Conservation (phyloP, 2,113 vertebrate species). For the Hypomesus transpacificus region DNA sequence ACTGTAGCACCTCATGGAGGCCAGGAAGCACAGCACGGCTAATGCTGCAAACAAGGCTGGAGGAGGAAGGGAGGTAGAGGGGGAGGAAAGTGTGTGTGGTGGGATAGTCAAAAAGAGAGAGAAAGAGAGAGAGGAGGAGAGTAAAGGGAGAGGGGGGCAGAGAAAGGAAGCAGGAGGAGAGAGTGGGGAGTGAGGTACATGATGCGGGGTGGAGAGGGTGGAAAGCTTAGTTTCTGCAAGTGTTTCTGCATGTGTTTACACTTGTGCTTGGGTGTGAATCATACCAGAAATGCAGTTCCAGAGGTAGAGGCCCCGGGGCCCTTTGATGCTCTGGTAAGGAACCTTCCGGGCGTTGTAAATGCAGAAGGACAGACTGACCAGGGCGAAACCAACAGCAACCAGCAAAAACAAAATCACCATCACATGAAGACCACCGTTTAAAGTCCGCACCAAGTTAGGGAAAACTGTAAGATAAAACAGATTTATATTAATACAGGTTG, state of each 20-base stretch:
- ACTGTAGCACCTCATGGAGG: slow-evolving; percentile 77
- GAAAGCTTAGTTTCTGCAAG: slow-evolving; percentile 24
- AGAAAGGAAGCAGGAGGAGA: background rate
- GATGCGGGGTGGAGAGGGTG: slow-evolving; percentile 4
- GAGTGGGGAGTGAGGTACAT: background rate
- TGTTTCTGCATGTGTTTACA: slow-evolving; percentile 23
- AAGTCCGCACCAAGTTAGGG: slow-evolving; percentile 82
- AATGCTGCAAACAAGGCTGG: slow-evolving; percentile 80
- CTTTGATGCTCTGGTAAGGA: slow-evolving; percentile 91
- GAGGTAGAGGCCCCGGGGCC: slow-evolving; percentile 88
- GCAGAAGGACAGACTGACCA: slow-evolving; percentile 90
- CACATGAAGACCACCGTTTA: slow-evolving; percentile 85
- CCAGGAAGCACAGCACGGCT: slow-evolving; percentile 82
- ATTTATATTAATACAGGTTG: background rate
- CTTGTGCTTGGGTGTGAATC: slow-evolving; percentile 19
- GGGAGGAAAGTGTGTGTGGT: background rate
- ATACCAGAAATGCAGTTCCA: slow-evolving; percentile 82
- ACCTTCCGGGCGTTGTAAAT: slow-evolving; percentile 89
- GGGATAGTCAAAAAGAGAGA: background rate
- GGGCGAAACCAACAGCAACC: slow-evolving; percentile 78
- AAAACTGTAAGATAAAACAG: slow-evolving; percentile 70
- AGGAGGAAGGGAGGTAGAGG: background rate
- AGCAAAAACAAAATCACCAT: slow-evolving; percentile 86
- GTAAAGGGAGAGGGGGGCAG: too few species aligned
- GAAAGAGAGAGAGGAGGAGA: background rate